These are phyloP conservation scores for Amphipyra berbera DNA, from an alignment of 2,888 invertebrate genomes.

Conservation along the genomic window DNA sequence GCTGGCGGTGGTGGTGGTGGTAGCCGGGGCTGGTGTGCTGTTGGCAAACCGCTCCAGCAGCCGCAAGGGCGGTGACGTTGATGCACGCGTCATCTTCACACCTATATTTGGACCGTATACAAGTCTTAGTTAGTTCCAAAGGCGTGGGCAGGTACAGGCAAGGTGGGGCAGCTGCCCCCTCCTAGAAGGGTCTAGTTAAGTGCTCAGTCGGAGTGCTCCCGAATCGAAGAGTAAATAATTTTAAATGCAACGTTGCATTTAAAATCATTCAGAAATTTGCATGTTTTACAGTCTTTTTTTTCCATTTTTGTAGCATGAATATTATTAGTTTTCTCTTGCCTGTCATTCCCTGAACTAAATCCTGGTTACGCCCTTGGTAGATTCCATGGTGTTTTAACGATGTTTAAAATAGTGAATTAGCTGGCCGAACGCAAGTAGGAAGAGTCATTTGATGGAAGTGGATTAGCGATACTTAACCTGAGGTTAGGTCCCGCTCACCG, in stretches of 20 bases:
- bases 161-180: no score
- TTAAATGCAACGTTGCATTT: no score
- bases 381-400: background rate
- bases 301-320: no score
- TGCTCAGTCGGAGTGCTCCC: no score
- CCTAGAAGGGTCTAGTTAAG: no score
- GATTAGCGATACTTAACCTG: constrained; percentile 19
- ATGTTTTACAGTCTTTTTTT: no score
- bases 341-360: no score
- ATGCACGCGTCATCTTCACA: constrained; percentile 73
- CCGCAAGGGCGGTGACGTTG: constrained; percentile 69
- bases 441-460: constrained; percentile 28
- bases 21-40: constrained; percentile 65
- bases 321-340: no score
- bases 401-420: constrained; percentile 7
- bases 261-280: no score
- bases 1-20: constrained; percentile 68
- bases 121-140: background rate
- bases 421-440: constrained; percentile 8
- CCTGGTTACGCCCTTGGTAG: background rate
- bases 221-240: no score
- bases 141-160: no score
- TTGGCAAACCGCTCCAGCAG: constrained; percentile 74
- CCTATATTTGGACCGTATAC: constrained; percentile 13
- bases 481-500: background rate